phyloP scores from a whole-genome alignment of 2,888 invertebrate genomes.

The Aleiodes leptofemur region DNA sequence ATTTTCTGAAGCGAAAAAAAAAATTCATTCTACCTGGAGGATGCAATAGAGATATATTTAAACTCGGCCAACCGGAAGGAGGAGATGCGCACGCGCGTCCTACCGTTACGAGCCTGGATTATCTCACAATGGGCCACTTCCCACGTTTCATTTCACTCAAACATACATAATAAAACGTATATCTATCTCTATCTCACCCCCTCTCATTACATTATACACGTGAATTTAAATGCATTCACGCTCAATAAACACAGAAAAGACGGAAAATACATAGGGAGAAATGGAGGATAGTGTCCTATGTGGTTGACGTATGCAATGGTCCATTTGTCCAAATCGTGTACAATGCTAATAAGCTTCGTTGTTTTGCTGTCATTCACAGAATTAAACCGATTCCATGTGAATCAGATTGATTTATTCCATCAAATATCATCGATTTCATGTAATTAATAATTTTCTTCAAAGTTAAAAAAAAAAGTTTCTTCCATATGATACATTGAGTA shows the following conservation, averaged over 20 bases:
- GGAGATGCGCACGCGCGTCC: constrained; percentile 59
- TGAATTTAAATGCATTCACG: constrained; percentile 42
- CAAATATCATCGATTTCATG: background rate
- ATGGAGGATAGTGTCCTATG: background rate
- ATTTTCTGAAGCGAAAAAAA: background rate
- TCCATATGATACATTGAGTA: no score
- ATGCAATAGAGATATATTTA: background rate
- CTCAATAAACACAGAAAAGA: constrained; percentile 47
- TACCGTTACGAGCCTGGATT: constrained; percentile 64
- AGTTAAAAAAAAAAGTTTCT: no score
- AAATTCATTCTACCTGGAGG: constrained; percentile 15
- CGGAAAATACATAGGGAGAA: constrained; percentile 29
- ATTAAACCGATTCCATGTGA: background rate
- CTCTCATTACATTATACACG: background rate
- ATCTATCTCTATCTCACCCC: background rate
- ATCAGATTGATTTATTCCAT: background rate
- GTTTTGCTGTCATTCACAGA: background rate
- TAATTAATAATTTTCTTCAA: no score
- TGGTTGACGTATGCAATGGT: constrained; percentile 41
- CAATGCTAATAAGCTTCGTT: constrained; percentile 4
- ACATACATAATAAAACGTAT: constrained; percentile 35
- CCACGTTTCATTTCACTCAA: constrained; percentile 61
- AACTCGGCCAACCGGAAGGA: constrained; percentile 64
- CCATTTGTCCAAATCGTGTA: constrained; percentile 53
- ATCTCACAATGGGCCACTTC: constrained; percentile 66